Evolutionary conservation across 2,113 vertebrate genomes (phyloP).

Genomic region (Nannobrachium achirus): DNA sequence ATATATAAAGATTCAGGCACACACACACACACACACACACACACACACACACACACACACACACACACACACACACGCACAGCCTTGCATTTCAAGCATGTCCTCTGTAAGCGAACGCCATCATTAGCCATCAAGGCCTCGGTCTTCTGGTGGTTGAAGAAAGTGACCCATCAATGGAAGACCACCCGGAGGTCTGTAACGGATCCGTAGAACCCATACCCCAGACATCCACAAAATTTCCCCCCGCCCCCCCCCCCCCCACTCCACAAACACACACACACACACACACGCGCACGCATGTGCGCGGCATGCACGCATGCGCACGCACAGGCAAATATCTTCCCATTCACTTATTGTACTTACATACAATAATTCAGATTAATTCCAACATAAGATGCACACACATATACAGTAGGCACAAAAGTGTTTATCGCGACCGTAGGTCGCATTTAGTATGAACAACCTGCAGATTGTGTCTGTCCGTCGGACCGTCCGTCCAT

Average conservation of each 20-base stretch:
- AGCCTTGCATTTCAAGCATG: constrained; percentile 14
- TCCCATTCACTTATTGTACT: too few relatives aligned
- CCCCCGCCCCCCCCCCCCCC: background rate
- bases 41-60: background rate
- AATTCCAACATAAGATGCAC: too few relatives aligned
- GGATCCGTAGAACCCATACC: constrained; percentile 26
- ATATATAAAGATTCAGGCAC: background rate
- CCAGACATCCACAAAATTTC: background rate
- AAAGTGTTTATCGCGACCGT: too few relatives aligned
- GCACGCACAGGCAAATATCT: too few relatives aligned
- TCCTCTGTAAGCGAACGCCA: background rate
- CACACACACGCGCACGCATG: constrained; percentile 12
- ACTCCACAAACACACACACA: background rate
- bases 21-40: constrained; percentile 1
- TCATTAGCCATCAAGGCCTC: constrained; percentile 25
- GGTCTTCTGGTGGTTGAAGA: constrained; percentile 17
- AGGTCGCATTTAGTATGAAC: too few relatives aligned
- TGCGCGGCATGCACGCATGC: background rate
- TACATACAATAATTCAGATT: too few relatives aligned
- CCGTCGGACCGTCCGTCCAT: too few relatives aligned
- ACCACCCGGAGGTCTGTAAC: constrained; percentile 44
- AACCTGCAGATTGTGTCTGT: too few relatives aligned
- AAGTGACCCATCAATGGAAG: constrained; percentile 42
- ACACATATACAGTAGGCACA: too few relatives aligned
- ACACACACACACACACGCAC: background rate